Conservation (phyloP, 1,140 invertebrate genomes). For the Drosophila cardini region DNA sequence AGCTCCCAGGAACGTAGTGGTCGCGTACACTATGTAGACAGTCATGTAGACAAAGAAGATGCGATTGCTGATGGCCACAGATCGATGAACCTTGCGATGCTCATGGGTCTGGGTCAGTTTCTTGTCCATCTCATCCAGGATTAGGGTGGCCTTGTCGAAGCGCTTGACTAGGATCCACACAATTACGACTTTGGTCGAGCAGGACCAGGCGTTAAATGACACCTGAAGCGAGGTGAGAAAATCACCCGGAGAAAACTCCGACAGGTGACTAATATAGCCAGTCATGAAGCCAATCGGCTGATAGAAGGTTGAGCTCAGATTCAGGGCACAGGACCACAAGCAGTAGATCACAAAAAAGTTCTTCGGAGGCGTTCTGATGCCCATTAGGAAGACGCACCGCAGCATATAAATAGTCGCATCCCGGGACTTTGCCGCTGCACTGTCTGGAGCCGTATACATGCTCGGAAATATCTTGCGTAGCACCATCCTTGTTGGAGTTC, state of each 20-base stretch:
- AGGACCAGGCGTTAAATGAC: slow-evolving; percentile 69
- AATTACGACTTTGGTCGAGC: slow-evolving; percentile 66
- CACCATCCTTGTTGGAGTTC: slow-evolving; percentile 21
- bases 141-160: slow-evolving; percentile 55
- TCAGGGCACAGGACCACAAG: slow-evolving; percentile 61
- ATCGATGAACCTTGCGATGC: slow-evolving; percentile 39
- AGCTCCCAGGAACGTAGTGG: slow-evolving; percentile 62
- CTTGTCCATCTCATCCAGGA: slow-evolving; percentile 66
- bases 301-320: slow-evolving; percentile 64
- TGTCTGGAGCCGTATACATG: slow-evolving; percentile 42
- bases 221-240: slow-evolving; percentile 71
- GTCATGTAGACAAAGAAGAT: slow-evolving; percentile 69
- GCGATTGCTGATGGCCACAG: slow-evolving; percentile 58
- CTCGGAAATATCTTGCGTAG: slow-evolving; percentile 53
- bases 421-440: slow-evolving; percentile 41
- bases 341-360: slow-evolving; percentile 52
- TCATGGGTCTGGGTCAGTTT: slow-evolving; percentile 39
- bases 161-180: slow-evolving; percentile 58
- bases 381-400: slow-evolving; percentile 65
- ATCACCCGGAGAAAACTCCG: slow-evolving; percentile 65
- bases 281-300: slow-evolving; percentile 68
- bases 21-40: slow-evolving; percentile 67
- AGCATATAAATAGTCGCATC: slow-evolving; percentile 62
- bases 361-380: slow-evolving; percentile 54
- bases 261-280: slow-evolving; percentile 57